Conservation (phyloP, 2,888 invertebrate species). For the Phengaris alcon region DNA sequence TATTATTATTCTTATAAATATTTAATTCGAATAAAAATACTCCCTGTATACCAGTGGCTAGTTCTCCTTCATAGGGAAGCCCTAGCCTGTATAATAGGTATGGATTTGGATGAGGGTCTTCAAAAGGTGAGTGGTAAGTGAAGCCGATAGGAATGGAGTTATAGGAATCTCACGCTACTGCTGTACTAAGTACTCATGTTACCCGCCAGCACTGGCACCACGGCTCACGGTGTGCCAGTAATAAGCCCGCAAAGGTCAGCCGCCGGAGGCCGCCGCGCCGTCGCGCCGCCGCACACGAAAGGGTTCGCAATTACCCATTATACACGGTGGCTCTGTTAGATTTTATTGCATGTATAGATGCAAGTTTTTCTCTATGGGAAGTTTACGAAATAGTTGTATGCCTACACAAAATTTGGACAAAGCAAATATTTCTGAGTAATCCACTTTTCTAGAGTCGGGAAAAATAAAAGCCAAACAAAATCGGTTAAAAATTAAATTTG, state of each 20-base stretch:
- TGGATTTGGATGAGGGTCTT: no score
- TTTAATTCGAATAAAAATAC: no score
- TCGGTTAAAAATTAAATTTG: not conserved
- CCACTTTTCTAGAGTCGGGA: no score
- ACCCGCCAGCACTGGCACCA: conserved; percentile 7
- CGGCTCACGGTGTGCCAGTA: conserved; percentile 41
- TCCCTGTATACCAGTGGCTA: no score
- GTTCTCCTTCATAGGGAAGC: no score
- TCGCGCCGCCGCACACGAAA: conserved; percentile 12
- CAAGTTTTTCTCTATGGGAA: conserved; percentile 7
- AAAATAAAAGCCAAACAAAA: not conserved
- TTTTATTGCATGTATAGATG: conserved; percentile 17
- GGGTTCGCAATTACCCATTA: conserved; percentile 27
- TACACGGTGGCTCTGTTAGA: conserved; percentile 1
- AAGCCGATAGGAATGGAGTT: no score
- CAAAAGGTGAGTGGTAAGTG: no score
- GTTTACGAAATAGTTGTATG: not conserved
- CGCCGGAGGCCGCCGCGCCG: not conserved
- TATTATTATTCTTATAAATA: no score
- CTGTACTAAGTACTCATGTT: no score
- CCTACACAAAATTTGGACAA: not conserved
- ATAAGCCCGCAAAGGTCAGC: conserved; percentile 43
- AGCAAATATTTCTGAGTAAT: not conserved
- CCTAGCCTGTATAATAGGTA: no score
- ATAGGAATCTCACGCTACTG: no score